Base-by-base conservation (phyloP, 2,797 vertebrate genomes). In the Rousettus madagascariensis region DNA sequence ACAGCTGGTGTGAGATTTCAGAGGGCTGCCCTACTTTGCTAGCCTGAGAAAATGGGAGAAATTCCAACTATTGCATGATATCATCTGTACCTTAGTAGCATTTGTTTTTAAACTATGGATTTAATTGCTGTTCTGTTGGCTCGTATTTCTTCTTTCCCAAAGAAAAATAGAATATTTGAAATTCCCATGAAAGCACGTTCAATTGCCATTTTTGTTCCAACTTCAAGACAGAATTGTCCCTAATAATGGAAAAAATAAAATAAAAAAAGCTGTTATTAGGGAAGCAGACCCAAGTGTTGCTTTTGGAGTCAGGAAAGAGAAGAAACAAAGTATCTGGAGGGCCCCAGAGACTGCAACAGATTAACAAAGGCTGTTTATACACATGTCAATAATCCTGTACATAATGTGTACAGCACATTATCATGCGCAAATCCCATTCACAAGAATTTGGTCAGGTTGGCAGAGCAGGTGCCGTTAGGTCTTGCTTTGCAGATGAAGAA, bases 121-220 rank as follows among this genome's bases (percentile, higher is more conserved):
- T 96, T 92, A 94, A 94, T 94, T 96, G 69, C 90, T 94, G 59
- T 92, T 95, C 78, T 66, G 72, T 86, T 83, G 83, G 92, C 84
- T 97, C 93, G 71, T 93, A 57, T 98, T 96, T 97, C 95, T 83
- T 90, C 86, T 80, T 82, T 88, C 65, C 79, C 68, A 33, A 43
- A 78, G 84, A 93, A 95, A 96, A 97, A 93, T 24, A 75, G 66
- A 86, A 93, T 96, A 88, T 96, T 91, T 96, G 77, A 96, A 96
- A 96, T 96, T 91, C 95, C 94, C 92, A 87, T 74, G 92, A 93
- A 96, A 97, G 88, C 86, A 80, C 8, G 19, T 66, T 90, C 41
- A 38, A 72, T 83, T 82, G 92, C 71, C 59, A 90, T 72, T 94
- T 96, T 94, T 95, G 38, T 86, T 92, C 86, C 93, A 94, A 80